These are phyloP conservation scores for Bombus sibiricus DNA, from an alignment of 1,140 invertebrate genomes.

Conservation along the genomic window DNA sequence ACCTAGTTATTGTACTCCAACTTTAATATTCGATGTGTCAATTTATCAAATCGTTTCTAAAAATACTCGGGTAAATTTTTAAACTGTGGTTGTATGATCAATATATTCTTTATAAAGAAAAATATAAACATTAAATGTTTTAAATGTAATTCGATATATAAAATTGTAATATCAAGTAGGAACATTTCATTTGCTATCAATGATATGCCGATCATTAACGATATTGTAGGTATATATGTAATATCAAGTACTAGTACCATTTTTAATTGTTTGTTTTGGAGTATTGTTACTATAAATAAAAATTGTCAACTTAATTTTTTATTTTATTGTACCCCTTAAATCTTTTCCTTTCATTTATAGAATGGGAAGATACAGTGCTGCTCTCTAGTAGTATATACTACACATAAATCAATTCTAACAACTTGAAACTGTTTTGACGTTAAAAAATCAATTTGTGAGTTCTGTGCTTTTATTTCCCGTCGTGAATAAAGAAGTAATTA, in stretches of 20 bases:
- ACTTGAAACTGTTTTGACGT: background rate
- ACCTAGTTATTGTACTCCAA: constrained; percentile 5
- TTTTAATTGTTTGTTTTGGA: constrained; percentile 42
- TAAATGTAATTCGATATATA: constrained; percentile 22
- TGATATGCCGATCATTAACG: background rate
- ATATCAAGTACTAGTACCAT: constrained; percentile 41
- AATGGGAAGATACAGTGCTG: constrained; percentile 12
- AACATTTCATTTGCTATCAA: background rate
- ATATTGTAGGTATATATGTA: constrained; percentile 35
- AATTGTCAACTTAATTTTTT: constrained; percentile 7
- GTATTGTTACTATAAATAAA: constrained; percentile 41
- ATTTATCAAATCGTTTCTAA: constrained; percentile 20
- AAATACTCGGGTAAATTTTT: constrained; percentile 22
- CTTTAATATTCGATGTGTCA: constrained; percentile 33
- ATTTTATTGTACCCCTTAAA: background rate
- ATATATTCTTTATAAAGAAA: constrained; percentile 24
- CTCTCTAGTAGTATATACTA: constrained; percentile 1
- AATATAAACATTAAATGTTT: constrained; percentile 24
- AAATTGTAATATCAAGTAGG: background rate
- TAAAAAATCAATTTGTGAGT: background rate
- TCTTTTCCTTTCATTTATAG: background rate
- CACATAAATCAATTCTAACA: background rate
- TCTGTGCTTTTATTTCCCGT: background rate
- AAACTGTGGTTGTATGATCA: constrained; percentile 2
- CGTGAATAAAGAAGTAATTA: constrained; percentile 42